These are phyloP conservation scores for Diaprepes abbreviatus DNA, from an alignment of 2,888 invertebrate species.

Conservation along the genomic window DNA sequence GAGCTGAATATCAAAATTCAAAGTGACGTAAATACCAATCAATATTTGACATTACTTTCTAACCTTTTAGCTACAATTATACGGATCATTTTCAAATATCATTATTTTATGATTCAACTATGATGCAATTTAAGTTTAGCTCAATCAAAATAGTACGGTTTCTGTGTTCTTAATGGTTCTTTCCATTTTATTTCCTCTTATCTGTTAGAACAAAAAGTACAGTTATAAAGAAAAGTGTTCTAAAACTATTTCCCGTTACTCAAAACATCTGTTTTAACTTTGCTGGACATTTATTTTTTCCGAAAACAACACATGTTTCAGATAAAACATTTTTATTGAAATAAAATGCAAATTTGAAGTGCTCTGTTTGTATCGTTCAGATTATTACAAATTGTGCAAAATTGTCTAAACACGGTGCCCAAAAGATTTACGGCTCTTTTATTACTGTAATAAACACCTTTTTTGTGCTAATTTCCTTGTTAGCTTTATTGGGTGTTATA, in stretches of 20 bases:
- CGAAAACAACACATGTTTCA: slow-evolving; percentile 7
- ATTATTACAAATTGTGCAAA: slow-evolving; percentile 34
- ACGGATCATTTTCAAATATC: too few species aligned
- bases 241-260: background rate
- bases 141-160: too few species aligned
- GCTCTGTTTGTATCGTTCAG: background rate
- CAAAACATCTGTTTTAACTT: background rate
- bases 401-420: slow-evolving; percentile 27
- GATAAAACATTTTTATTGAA: slow-evolving; percentile 18
- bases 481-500: background rate
- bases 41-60: too few species aligned
- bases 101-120: too few species aligned
- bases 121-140: too few species aligned
- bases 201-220: too few species aligned
- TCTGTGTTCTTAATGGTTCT: too few species aligned
- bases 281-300: slow-evolving; percentile 12
- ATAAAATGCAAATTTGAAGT: slow-evolving; percentile 27
- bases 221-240: background rate
- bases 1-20: too few species aligned
- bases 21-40: too few species aligned
- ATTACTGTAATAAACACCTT: slow-evolving; percentile 20
- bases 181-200: too few species aligned
- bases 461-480: background rate
- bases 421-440: slow-evolving; percentile 21
- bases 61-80: too few species aligned